Base-by-base conservation (phyloP, 2,113 vertebrate genomes). In the Sorex fumeus region DNA sequence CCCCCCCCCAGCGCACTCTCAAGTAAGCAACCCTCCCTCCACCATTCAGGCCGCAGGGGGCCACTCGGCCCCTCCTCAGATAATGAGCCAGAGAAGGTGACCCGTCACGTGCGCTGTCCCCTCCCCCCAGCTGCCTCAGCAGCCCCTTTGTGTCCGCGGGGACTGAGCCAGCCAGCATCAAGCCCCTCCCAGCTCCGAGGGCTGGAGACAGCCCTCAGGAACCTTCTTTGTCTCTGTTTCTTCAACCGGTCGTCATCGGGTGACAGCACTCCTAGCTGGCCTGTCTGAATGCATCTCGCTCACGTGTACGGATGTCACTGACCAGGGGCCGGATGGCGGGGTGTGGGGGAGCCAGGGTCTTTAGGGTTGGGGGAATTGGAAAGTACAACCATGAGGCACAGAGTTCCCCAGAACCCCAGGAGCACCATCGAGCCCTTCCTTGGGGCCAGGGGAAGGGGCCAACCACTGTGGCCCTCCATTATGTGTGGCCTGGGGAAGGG, bases 311-410 rank as follows among this genome's bases (percentile, higher is more conserved):
- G 86, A 93, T 79, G 93, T 83, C 90, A 66, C 88, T 87, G 91
- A 92, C 95, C 95, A 86, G 83, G 86, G 93, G 62, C 90, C 95
- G 95, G 95, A 95, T 95, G 92, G 95, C 25, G 30, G 84, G 57
- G 94, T 34, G 83, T 75, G 32, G 74, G 87, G 90, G 69, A 79
- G 84, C 69, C 21, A 13, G 75, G 77, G 66, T 90, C 28, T 84
- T 40, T 82, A 50, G 16, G 71, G 66, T 85, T 36, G 82, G 90
- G 80, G 89, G 87, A 83, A 93, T 1, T 19, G 53, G 60, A 93
- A 57, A 43, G n/a, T 72, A 67, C 40, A 76, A 76, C 34, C 53
- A 9, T 19, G 28, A 69, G 13, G 27, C 0, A 6, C 64, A 77
- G 57, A 71, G 81, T 15, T 60, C 66, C 75, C 53, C 13, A 60